A percentile compares a stretch with the other conserved stretches of the same genome.
phyloP scores from a whole-genome alignment of 2,888 invertebrate genomes.

The Lysandra bellargus region DNA sequence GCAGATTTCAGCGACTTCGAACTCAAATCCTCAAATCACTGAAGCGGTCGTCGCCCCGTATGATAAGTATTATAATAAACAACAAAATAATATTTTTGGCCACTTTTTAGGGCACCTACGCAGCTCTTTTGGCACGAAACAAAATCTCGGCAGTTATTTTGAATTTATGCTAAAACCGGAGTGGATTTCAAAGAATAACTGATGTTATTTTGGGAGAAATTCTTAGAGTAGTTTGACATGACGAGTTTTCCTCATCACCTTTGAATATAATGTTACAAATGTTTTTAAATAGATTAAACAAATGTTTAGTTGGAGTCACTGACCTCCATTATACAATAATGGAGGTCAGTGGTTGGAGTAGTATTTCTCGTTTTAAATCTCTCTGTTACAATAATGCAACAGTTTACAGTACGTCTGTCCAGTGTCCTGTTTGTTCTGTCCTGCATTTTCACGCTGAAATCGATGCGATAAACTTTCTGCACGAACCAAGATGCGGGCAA shows the following conservation, averaged over 20 bases:
- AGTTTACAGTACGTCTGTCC: no score
- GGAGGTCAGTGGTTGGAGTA: background rate
- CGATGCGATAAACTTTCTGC: background rate
- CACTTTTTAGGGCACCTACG: slow-evolving; percentile 21
- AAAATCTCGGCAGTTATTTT: slow-evolving; percentile 21
- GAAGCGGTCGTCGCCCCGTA: background rate
- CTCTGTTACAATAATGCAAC: no score
- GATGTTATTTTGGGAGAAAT: slow-evolving; percentile 8
- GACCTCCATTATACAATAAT: no score
- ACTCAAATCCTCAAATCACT: background rate
- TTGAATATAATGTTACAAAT: background rate
- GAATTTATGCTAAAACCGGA: slow-evolving; percentile 10
- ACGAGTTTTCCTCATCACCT: background rate
- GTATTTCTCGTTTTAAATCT: background rate
- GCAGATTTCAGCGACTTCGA: background rate
- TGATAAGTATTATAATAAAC: background rate
- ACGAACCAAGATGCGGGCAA: background rate
- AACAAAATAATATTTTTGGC: slow-evolving; percentile 9
- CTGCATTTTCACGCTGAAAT: background rate
- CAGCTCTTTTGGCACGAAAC: slow-evolving; percentile 28
- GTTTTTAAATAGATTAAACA: background rate
- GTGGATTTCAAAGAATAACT: slow-evolving; percentile 16
- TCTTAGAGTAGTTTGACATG: slow-evolving; percentile 8
- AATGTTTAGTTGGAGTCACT: background rate
- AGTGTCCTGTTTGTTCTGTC: no score